These are phyloP conservation scores for Drosophila subsilvestris DNA, from an alignment of 2,888 invertebrate species.

Conservation along the genomic window DNA sequence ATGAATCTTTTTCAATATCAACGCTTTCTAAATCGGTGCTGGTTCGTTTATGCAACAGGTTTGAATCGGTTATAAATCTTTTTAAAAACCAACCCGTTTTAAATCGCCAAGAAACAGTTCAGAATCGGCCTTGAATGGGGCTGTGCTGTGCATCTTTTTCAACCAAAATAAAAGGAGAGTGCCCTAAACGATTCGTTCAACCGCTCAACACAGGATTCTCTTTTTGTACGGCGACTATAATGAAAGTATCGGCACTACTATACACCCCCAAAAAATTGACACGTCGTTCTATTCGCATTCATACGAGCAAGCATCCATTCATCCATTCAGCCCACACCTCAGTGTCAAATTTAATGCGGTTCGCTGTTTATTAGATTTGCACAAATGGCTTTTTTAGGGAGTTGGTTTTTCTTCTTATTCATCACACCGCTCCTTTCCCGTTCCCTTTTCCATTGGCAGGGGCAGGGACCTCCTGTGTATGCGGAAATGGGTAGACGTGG, in stretches of 20 bases:
- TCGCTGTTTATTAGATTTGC: constrained; percentile 75
- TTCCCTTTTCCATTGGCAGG: background rate
- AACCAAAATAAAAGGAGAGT: background rate
- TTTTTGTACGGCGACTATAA: constrained; percentile 31
- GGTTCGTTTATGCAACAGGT: background rate
- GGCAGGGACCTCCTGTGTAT: constrained; percentile 1
- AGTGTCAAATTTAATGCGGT: constrained; percentile 69
- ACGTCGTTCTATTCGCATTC: constrained; percentile 46
- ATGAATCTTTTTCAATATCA: too few relatives aligned
- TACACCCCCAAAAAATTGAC: constrained; percentile 44
- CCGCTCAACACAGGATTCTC: constrained; percentile 1
- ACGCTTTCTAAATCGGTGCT: too few relatives aligned
- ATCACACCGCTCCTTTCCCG: background rate
- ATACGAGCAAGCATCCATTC: constrained; percentile 7
- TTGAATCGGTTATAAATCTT: background rate
- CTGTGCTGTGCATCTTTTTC: background rate
- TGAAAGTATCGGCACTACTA: constrained; percentile 56
- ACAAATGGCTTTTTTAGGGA: constrained; percentile 61
- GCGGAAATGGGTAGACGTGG: constrained; percentile 22
- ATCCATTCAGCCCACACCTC: constrained; percentile 18
- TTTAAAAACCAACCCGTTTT: too few relatives aligned
- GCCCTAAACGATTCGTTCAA: constrained; percentile 3
- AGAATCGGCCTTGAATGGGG: too few relatives aligned
- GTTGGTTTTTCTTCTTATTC: constrained; percentile 4
- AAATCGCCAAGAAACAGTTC: too few relatives aligned